These are phyloP conservation scores for Chaenodraco wilsoni DNA, from an alignment of 2,797 vertebrate species.

Conservation along the genomic window DNA sequence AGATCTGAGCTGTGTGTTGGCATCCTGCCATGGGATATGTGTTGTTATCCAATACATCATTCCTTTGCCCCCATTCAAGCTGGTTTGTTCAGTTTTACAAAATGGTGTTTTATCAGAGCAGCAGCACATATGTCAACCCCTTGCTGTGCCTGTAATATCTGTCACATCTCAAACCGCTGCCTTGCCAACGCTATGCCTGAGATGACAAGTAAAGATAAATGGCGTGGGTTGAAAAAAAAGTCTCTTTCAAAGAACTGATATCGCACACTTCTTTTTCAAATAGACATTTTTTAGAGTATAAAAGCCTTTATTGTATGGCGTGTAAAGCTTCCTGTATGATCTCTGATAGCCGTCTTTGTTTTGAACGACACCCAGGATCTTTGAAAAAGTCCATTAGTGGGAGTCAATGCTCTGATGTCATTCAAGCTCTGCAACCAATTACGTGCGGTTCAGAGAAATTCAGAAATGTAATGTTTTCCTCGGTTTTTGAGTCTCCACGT, in stretches of 20 bases:
- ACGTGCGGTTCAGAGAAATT: conserved; percentile 59
- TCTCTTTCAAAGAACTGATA: background rate
- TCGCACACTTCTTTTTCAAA: background rate
- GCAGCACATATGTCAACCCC: conserved; percentile 15
- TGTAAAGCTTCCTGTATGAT: conserved; percentile 15
- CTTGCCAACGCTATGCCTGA: background rate
- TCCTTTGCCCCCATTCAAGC: conserved; percentile 16
- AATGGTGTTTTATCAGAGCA: conserved; percentile 18
- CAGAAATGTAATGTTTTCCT: conserved; percentile 66
- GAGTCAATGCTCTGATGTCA: conserved; percentile 68
- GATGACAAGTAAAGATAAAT: conserved; percentile 14
- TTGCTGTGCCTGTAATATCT: conserved; percentile 1
- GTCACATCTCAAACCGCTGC: conserved; percentile 6
- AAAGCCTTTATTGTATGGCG: background rate
- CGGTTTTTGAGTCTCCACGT: conserved; percentile 41
- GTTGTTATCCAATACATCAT: conserved; percentile 41
- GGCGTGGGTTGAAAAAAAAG: background rate
- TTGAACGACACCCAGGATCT: conserved; percentile 22
- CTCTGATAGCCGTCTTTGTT: conserved; percentile 36
- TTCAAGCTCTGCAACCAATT: conserved; percentile 74
- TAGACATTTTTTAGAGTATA: background rate
- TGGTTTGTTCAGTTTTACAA: conserved; percentile 29
- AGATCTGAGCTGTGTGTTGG: conserved; percentile 36
- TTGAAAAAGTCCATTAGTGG: conserved; percentile 48
- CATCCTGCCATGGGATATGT: conserved; percentile 22